These are phyloP conservation scores for Belonocnema kinseyi DNA, from an alignment of 1,140 invertebrate species.

Conservation along the genomic window DNA sequence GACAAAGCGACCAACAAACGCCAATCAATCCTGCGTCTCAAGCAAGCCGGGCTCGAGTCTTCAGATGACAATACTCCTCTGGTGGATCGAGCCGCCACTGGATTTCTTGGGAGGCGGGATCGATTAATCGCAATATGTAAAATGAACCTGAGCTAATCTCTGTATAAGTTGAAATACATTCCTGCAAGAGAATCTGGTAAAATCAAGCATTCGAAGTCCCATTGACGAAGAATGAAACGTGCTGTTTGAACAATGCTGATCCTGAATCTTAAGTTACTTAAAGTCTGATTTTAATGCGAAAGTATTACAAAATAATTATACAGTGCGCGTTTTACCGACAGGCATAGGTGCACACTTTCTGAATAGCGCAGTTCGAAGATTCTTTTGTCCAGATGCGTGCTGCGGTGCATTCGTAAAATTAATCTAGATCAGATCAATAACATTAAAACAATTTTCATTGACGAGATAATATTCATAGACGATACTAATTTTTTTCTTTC, in stretches of 20 bases:
- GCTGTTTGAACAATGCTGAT: constrained; percentile 26
- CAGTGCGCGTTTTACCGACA: constrained; percentile 24
- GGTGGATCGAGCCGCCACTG: neutral
- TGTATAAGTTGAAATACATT: constrained; percentile 57
- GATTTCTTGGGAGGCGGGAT: neutral
- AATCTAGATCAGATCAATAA: constrained; percentile 25
- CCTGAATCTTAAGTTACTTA: constrained; percentile 19
- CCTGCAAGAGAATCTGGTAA: constrained; percentile 53
- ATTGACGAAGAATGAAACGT: constrained; percentile 10
- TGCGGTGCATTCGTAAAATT: constrained; percentile 28
- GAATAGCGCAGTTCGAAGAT: neutral
- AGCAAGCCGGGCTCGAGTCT: neutral
- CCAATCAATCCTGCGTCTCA: neutral
- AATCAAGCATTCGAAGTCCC: constrained; percentile 1
- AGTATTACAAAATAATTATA: constrained; percentile 17
- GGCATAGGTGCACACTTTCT: constrained; percentile 25
- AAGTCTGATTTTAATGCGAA: constrained; percentile 28
- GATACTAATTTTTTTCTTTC: constrained; percentile 5
- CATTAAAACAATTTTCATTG: constrained; percentile 16
- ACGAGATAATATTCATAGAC: constrained; percentile 21
- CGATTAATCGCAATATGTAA: constrained; percentile 21
- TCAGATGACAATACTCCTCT: neutral
- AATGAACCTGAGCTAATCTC: constrained; percentile 45
- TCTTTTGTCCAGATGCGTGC: neutral
- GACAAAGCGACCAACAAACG: neutral